Evolutionary conservation across 2,113 vertebrate genomes (phyloP), one percentile per base, ranked within the genome.

Genomic region (Spea multiplicata): DNA sequence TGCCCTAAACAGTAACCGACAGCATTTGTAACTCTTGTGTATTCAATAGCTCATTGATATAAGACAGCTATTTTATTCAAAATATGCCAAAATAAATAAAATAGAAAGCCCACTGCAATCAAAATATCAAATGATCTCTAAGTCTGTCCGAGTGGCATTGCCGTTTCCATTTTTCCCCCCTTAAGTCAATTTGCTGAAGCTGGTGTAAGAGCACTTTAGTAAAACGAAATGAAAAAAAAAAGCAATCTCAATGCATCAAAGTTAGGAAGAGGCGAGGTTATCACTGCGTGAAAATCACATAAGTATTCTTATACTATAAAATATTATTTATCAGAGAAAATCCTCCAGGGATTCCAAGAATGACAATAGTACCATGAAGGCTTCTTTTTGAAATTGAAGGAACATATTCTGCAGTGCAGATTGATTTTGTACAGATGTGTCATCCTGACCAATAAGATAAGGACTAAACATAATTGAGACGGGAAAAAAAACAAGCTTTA

Each of bases 401-500:
- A 90, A 89, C 84, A 83, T 88, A 91, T 90, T 90, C 71, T 71
- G 67, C 74, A 81, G 75, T 86, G 86, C 82, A 94, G 91, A 93
- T 92, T 92, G 90, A 92, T 93, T 94, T 88, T 89, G 84, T 87
- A 61, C 44, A 91, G 84, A 85, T 82, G 83, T 84, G 86, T 89
- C 88, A 86, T 88, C 77, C 82, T 78, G 84, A 85, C 87, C 86
- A 87, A 86, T 81, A 77, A 91, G 88, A 84, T 85, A 88, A 84
- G 88, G 84, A 89, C 87, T 81, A 85, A 84, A 83, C 85, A 88
- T 93, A 94, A 95, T 93, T 92, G 94, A 94, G 93, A 91, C 86
- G 86, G 91, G 93, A 96, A 96, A 30, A 30, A 97, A 95, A 96
- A 93, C 90, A 93, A 94, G 86, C 93, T 57, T 94, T 95, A 95